Evolutionary conservation across 2,888 invertebrate genomes (phyloP).

Genomic region (Copidosoma aretas): DNA sequence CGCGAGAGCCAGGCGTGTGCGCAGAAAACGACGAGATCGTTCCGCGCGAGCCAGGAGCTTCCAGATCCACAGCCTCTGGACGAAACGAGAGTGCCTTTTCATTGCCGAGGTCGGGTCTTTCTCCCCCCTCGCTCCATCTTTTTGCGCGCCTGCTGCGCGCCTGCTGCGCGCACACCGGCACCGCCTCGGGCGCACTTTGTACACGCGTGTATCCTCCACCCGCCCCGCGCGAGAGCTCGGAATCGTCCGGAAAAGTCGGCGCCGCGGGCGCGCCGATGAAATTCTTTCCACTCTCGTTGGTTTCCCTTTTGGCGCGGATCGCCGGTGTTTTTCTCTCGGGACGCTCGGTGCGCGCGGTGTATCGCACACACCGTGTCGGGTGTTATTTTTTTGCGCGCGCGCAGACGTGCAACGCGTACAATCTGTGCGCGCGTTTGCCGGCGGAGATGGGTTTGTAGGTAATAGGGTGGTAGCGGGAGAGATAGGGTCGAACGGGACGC

Average conservation of each 20-base stretch:
- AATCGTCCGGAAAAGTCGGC: slow-evolving; percentile 36
- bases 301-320: background rate
- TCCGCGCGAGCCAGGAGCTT: slow-evolving; percentile 1
- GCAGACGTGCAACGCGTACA: background rate
- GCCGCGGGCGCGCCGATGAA: background rate
- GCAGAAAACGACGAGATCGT: slow-evolving; percentile 28
- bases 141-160: no score
- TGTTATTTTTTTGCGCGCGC: slow-evolving; percentile 1
- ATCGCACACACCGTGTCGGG: slow-evolving; percentile 9
- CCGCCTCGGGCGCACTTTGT: no score
- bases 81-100: slow-evolving; percentile 5
- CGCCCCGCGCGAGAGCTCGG: slow-evolving; percentile 1
- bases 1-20: no score
- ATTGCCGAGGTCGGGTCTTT: slow-evolving; percentile 26
- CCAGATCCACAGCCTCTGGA: background rate
- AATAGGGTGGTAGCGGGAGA: no score
- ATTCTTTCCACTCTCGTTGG: slow-evolving; percentile 34
- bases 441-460: no score
- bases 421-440: no score
- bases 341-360: slow-evolving; percentile 7
- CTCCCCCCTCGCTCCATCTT: background rate
- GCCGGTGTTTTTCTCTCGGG: background rate
- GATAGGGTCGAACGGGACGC: no score
- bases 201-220: no score
- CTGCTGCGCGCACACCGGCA: no score